Base-by-base conservation (phyloP, 1,140 invertebrate species). In the Palaemon carinicauda region DNA sequence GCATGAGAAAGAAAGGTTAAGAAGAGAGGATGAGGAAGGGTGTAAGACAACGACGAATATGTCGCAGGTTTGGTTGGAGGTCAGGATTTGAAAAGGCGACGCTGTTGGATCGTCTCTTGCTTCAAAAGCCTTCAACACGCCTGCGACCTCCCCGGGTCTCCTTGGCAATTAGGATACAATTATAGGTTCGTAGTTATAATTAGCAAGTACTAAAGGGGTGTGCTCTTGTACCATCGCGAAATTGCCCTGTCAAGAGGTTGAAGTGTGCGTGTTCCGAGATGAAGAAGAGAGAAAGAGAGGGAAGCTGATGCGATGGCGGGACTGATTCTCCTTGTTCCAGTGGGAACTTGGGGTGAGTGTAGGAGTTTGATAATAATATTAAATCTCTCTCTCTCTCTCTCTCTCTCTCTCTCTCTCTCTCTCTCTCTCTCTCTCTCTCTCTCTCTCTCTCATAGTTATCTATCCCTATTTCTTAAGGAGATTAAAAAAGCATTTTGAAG, bases 161-260 rank as follows among this genome's bases (percentile, higher is more conserved):
- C 14, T 71, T 41, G 21, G n/a, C 69, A 52, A 81, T 81, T 81
- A 81, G 12, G 80, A 71, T 81, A 81, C 80, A 71, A 81, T 81
- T 81, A 80, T 81, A 81, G 80, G 60, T n/a, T 81, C n/a, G 51
- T 81, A 24, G 21, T 65, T 71, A 41, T 81, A 81, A 81, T 81
- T 81, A 81, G 56, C 50, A 19, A 81, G 80, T 71, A 71, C 80
- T 81, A 69, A 69, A 71, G 54, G 80, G 52, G 24, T 69, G 33
- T 65, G 80, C 33, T 71, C 56, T 69, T 71, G 69, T 81, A 71
- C 65, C 56, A 33, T n/a, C 65, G 56, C 56, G 80, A 81, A 81
- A 81, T 69, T 81, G 65, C 56, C n/a, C 60, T 81, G 80, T 81
- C 80, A 71, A 81, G 80, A 81, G 31, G 19, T 10, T 81, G 79